These are phyloP conservation scores for Sarcophaga peregrina DNA, from an alignment of 1,140 invertebrate species.

Conservation along the genomic window DNA sequence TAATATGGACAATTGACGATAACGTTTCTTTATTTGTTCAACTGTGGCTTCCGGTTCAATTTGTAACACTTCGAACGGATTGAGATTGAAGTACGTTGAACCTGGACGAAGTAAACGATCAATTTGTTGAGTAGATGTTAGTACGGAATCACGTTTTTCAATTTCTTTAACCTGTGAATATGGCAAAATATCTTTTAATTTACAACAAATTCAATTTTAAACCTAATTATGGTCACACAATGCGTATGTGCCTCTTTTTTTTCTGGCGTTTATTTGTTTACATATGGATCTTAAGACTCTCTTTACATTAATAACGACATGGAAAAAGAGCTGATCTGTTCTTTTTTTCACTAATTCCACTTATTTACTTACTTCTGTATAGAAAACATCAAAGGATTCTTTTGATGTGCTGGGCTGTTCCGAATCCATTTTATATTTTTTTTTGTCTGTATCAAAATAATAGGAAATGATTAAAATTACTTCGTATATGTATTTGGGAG, in stretches of 20 bases:
- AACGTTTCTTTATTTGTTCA: slow-evolving; percentile 97
- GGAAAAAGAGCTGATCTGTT: neutral
- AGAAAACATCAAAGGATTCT: slow-evolving; percentile 65
- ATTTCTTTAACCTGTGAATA: slow-evolving; percentile 67
- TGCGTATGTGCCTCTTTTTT: neutral
- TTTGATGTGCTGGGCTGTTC: slow-evolving; percentile 60
- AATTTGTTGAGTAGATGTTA: slow-evolving; percentile 96
- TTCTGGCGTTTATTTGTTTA: slow-evolving; percentile 14
- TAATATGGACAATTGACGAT: slow-evolving; percentile 93
- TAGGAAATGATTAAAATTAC: neutral
- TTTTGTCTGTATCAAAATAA: neutral
- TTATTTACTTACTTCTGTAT: slow-evolving; percentile 62
- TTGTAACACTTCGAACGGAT: slow-evolving; percentile 96
- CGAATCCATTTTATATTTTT: slow-evolving; percentile 48
- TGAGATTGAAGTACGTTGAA: slow-evolving; percentile 96
- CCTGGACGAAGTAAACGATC: slow-evolving; percentile 91
- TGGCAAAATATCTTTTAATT: slow-evolving; percentile 44
- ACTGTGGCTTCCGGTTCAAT: slow-evolving; percentile 89
- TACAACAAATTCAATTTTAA: slow-evolving; percentile 32
- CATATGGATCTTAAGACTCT: slow-evolving; percentile 11
- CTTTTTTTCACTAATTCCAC: neutral
- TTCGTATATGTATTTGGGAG: neutral
- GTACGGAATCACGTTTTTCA: slow-evolving; percentile 67
- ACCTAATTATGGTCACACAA: slow-evolving; percentile 26
- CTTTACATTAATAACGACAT: neutral